Evolutionary conservation across 92 coral and sea anemone species (phyloP).

Genomic region (Heteractis magnifica): DNA sequence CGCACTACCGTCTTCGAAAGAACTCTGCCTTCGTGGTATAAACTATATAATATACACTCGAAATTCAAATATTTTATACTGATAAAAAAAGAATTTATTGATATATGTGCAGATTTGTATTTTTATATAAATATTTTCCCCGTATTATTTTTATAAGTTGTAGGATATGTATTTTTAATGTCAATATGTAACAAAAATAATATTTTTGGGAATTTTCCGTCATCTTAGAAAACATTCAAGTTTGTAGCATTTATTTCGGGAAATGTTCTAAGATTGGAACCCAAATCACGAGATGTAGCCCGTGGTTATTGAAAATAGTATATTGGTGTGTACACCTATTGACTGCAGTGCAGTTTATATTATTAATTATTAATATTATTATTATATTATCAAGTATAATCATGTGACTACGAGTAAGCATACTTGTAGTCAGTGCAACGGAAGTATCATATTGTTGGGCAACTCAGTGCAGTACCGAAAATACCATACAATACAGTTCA

Average conservation of each 20-base stretch:
- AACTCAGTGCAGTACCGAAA: neutral
- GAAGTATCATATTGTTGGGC: slow-evolving; percentile 9
- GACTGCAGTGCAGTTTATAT: slow-evolving; percentile 28
- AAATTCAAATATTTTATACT: slow-evolving; percentile 12
- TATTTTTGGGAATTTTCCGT: neutral
- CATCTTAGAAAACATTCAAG: slow-evolving; percentile 5
- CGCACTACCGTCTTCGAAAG: slow-evolving; percentile 82
- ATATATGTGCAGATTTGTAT: slow-evolving; percentile 10
- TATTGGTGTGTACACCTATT: neutral
- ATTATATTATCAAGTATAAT: neutral
- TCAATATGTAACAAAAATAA: slow-evolving; percentile 25
- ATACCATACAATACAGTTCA: neutral
- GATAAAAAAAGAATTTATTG: neutral
- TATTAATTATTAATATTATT: neutral
- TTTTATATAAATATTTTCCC: slow-evolving; percentile 20
- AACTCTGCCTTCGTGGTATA: slow-evolving; percentile 64
- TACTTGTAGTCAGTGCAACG: neutral
- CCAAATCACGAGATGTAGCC: slow-evolving; percentile 7
- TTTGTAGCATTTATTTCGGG: slow-evolving; percentile 8
- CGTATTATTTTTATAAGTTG: slow-evolving; percentile 30
- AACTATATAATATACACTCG: neutral
- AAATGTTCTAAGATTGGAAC: neutral
- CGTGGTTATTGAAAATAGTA: neutral
- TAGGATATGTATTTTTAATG: slow-evolving; percentile 40
- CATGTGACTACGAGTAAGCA: slow-evolving; percentile 11